phyloP scores from a whole-genome alignment of 2,888 invertebrate species.

The Trichogramma evanescens region DNA sequence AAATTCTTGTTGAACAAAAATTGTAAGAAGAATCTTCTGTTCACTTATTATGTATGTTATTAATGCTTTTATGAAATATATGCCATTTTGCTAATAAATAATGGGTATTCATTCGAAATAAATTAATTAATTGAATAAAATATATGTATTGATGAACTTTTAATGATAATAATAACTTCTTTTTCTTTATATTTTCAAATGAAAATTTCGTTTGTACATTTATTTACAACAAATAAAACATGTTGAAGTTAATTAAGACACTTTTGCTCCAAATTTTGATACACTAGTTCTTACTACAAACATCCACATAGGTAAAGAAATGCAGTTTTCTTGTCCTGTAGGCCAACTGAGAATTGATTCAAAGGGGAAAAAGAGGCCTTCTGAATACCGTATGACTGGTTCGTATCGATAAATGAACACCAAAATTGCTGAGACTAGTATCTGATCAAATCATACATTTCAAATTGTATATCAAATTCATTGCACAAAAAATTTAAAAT shows the following conservation, averaged over 20 bases:
- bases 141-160: too few species aligned
- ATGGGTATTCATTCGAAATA: too few species aligned
- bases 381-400: conserved; percentile 36
- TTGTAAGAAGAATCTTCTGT: conserved; percentile 9
- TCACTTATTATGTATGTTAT: conserved; percentile 34
- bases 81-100: conserved; percentile 33
- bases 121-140: too few species aligned
- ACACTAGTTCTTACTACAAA: conserved; percentile 29
- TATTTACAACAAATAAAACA: too few species aligned
- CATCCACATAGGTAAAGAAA: conserved; percentile 39
- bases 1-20: conserved; percentile 13
- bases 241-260: too few species aligned
- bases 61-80: conserved; percentile 37
- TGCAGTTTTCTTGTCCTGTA: conserved; percentile 31
- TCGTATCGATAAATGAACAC: conserved; percentile 32
- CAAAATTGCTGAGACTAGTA: conserved; percentile 27
- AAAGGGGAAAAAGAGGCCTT: conserved; percentile 36
- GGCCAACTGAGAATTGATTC: conserved; percentile 40
- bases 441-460: conserved; percentile 25
- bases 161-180: too few species aligned
- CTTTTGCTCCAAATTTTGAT: neutral
- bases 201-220: too few species aligned
- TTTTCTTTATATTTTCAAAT: too few species aligned
- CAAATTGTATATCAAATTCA: neutral
- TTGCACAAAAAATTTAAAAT: neutral